Percentiles rank a stretch among this genome's conserved stretches.
Conservation (phyloP, 2,888 invertebrate species). For the Caenorhabditis macrosperma region DNA sequence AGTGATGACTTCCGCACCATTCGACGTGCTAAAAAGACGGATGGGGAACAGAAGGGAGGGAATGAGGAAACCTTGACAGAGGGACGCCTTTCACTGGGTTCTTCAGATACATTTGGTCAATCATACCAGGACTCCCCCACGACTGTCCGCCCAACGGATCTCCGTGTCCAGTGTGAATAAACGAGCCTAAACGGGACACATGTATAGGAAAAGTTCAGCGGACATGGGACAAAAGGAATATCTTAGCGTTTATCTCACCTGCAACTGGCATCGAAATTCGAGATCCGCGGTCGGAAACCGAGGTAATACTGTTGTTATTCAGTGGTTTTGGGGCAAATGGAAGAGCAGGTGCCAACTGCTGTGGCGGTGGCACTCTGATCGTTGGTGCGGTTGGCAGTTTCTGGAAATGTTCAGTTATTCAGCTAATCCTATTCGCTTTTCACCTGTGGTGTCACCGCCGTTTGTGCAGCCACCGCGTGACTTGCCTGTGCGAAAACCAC, state of each 20-base stretch:
- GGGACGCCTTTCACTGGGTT: slow-evolving; percentile 73
- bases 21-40: slow-evolving; percentile 35
- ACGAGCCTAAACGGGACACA: slow-evolving; percentile 83
- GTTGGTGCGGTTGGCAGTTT: slow-evolving; percentile 42
- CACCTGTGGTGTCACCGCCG: slow-evolving; percentile 53
- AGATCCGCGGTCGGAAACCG: slow-evolving; percentile 26
- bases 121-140: slow-evolving; percentile 89
- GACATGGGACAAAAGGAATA: not conserved
- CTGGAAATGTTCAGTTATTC: slow-evolving; percentile 18
- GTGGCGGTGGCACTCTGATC: slow-evolving; percentile 30
- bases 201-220: not conserved
- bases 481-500: slow-evolving; percentile 61
- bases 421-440: not conserved
- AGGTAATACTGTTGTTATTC: slow-evolving; percentile 36
- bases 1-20: slow-evolving; percentile 49
- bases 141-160: slow-evolving; percentile 82
- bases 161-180: slow-evolving; percentile 86
- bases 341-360: not conserved
- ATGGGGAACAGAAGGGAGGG: slow-evolving; percentile 11
- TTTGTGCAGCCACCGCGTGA: slow-evolving; percentile 26
- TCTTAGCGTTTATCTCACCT: slow-evolving; percentile 3
- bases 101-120: slow-evolving; percentile 83
- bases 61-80: slow-evolving; percentile 49
- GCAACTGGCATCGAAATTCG: slow-evolving; percentile 50
- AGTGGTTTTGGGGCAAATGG: slow-evolving; percentile 15